phyloP scores from a whole-genome alignment of 2,113 vertebrate genomes.

The Irena cyanogastra region DNA sequence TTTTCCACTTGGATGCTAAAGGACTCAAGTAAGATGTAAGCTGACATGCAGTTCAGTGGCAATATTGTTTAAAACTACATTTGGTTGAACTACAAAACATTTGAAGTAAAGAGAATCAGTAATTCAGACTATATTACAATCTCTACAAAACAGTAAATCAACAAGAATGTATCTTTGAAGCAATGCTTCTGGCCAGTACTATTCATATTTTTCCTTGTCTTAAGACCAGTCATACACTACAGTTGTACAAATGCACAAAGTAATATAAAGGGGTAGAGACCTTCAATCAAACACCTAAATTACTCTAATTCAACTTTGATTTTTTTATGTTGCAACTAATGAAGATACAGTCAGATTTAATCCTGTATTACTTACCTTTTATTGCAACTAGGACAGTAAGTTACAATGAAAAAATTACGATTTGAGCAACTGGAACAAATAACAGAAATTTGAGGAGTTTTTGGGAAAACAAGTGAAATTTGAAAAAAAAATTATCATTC shows the following conservation, averaged over 20 bases:
- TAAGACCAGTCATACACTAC: accelerated
- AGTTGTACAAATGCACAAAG: neutral
- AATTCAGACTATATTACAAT: neutral
- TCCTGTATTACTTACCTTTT: neutral
- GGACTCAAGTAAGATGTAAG: neutral
- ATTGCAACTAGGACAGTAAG: neutral
- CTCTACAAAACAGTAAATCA: neutral
- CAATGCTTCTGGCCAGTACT: neutral
- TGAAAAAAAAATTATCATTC: too few relatives aligned
- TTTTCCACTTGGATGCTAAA: neutral
- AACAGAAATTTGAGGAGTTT: neutral
- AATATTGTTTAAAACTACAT: neutral
- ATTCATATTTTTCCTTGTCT: neutral
- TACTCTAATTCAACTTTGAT: neutral
- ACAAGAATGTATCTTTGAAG: neutral
- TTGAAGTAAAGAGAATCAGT: neutral
- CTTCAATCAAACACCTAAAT: neutral
- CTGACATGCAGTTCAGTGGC: neutral
- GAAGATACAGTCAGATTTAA: neutral
- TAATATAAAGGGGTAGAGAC: neutral
- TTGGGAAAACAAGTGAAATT: neutral
- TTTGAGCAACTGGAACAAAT: neutral
- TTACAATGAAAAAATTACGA: neutral
- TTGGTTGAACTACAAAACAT: neutral
- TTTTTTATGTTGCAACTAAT: neutral